A percentile compares a stretch with the other conserved stretches of the same genome.
Conservation (phyloP, 2,888 invertebrate species). For the Protodeltote pygarga region DNA sequence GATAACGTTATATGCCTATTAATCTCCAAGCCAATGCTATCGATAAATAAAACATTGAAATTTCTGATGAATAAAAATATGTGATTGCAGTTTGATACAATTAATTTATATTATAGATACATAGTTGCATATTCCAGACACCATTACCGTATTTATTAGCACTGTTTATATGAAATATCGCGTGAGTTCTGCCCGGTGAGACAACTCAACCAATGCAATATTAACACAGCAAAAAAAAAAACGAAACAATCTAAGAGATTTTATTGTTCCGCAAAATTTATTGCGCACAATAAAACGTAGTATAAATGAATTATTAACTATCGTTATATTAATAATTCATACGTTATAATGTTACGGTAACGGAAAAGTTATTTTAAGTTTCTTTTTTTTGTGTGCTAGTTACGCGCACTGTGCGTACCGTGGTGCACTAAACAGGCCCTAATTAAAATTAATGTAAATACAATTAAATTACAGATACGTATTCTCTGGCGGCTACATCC, state of each 20-base stretch:
- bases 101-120: too few species aligned
- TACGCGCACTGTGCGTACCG: constrained; percentile 7
- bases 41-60: too few species aligned
- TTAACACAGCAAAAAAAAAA: constrained; percentile 38
- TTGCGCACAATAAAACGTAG: constrained; percentile 50
- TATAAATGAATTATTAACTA: constrained; percentile 54
- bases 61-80: too few species aligned
- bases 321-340: constrained; percentile 55
- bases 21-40: too few species aligned
- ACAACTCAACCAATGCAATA: constrained; percentile 40
- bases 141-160: constrained; percentile 22
- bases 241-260: constrained; percentile 47
- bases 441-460: constrained; percentile 38
- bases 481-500: constrained; percentile 17
- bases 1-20: too few species aligned
- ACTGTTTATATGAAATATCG: constrained; percentile 41
- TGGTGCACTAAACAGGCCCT: constrained; percentile 5
- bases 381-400: constrained; percentile 10
- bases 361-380: constrained; percentile 43
- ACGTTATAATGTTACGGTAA: constrained; percentile 44
- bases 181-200: constrained; percentile 36
- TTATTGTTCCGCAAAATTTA: constrained; percentile 52
- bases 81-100: too few species aligned
- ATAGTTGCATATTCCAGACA: constrained; percentile 2
- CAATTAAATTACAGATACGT: constrained; percentile 26